Evolutionary conservation across 2,113 vertebrate species (phyloP).

Genomic region (Rhadina sibilatrix): DNA sequence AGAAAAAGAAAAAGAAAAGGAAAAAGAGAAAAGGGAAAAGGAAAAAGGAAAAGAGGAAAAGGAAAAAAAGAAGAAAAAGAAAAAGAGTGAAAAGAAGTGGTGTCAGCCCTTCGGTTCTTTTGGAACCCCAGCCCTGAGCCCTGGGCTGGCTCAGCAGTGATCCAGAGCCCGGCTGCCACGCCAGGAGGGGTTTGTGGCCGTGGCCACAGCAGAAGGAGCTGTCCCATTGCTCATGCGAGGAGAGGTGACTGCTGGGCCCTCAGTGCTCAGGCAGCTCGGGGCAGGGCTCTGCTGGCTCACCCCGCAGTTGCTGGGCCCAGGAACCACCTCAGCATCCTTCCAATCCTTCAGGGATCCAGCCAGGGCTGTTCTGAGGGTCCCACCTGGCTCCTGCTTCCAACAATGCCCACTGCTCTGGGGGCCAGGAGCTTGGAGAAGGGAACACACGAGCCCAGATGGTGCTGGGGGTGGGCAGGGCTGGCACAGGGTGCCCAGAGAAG

Average conservation of each 20-base stretch:
- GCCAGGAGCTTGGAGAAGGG: not conserved
- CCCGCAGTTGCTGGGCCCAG: not conserved
- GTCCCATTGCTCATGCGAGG: fast-evolving
- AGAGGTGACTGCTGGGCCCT: not conserved
- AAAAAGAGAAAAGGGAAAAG: no score
- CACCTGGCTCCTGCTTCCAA: not conserved
- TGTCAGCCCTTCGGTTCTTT: not conserved
- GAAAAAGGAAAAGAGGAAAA: no score
- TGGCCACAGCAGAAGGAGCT: not conserved
- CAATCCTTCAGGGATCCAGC: not conserved
- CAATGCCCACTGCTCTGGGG: not conserved
- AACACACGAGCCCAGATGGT: not conserved
- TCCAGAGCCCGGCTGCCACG: not conserved
- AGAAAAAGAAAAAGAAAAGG: no score
- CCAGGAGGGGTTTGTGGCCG: not conserved
- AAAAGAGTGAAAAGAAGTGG: not conserved
- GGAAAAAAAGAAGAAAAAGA: not conserved
- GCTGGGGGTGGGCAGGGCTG: not conserved
- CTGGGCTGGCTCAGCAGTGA: not conserved
- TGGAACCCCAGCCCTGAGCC: not conserved
- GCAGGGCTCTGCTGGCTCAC: not conserved
- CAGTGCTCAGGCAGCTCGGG: not conserved
- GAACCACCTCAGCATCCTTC: not conserved
- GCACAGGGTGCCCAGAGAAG: fast-evolving
- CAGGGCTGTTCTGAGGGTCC: not conserved